Base-by-base conservation (phyloP, 2,888 invertebrate species). In the Cremastinae sp. region DNA sequence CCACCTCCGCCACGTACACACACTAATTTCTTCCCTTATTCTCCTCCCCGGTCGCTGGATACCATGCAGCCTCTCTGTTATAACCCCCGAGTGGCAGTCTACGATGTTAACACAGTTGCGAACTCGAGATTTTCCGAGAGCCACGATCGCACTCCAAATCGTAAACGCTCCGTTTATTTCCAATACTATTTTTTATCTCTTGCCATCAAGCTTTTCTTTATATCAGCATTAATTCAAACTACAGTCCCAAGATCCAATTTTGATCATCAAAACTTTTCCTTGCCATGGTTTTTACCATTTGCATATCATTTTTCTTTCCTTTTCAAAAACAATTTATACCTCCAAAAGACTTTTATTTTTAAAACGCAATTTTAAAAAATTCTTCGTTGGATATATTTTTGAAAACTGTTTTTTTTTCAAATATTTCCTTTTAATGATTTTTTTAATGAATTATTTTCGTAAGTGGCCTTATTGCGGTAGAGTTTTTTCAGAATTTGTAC, bases 51-150 rank as follows among this genome's bases (percentile, higher is more conserved):
- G 28, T 74, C 62, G 70, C 34, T 75, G 72, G 73, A 78, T 72
- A 64, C 71, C 66, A 74, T 79, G 74, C 76, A 78, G 76, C 78
- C 66, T 70, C 66, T 70, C 36, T 54, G 54, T 43, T 74, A 73
- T 76, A 66, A 70, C 74, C 73, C 72, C 74, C 12, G 72, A 74
- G 36, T 47, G 68, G 56, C 38, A 49, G 38, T 41, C 56, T 36
- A 43, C 45, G 43, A 43, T 65, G 64, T 16, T 59, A 45, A 38
- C 28, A 45, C 70, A 49, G n/a, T 69, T 18, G 45, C 18, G 20
- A 22, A 51, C 53, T 41, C 28, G 47, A 56, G 20, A 47, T 56
- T 68, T 58, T 22, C 7, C 41, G 3, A n/a, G 5, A 36, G 38
- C 12, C n/a, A 58, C 8, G 20, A 56, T 49, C 20, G 3, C 10